These are phyloP conservation scores for Oscarella lobularis DNA, from an alignment of 37 sponge, comb jelly and placozoan genomes.

Conservation along the genomic window DNA sequence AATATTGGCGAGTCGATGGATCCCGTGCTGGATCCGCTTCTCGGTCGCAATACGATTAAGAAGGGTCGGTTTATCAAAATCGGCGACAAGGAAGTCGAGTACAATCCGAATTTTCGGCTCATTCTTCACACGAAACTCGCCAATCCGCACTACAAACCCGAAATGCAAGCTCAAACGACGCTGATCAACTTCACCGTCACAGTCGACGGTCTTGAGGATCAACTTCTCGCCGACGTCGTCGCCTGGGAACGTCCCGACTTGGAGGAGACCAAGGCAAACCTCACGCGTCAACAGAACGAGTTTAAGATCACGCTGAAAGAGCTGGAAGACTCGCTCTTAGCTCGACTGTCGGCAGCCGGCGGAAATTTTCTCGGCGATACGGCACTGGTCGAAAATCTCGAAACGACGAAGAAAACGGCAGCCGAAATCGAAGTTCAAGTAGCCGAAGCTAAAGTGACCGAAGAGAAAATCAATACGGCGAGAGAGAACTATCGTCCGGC, in stretches of 20 bases:
- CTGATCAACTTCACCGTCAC: constrained; percentile 99
- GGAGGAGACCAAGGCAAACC: constrained; percentile 72
- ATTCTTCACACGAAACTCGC: constrained; percentile 95
- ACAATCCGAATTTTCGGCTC: constrained; percentile 81
- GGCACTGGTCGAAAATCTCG: constrained; percentile 81
- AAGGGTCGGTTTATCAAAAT: constrained; percentile 97
- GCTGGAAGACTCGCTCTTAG: constrained; percentile 92
- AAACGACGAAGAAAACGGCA: constrained; percentile 84
- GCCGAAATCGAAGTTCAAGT: constrained; percentile 89
- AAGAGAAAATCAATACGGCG: constrained; percentile 89
- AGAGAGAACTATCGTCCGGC: constrained; percentile 98
- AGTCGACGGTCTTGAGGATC: constrained; percentile 97
- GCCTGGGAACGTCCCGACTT: constrained; percentile 86
- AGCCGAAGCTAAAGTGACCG: constrained; percentile 86
- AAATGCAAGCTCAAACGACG: constrained; percentile 77
- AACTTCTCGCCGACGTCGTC: constrained; percentile 91
- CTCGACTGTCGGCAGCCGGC: constrained; percentile 77
- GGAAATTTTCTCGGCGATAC: constrained; percentile 94
- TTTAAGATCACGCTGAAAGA: constrained; percentile 95
- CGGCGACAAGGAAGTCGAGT: constrained; percentile 98
- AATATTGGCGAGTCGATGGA: constrained; percentile 96
- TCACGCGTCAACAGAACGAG: constrained; percentile 87
- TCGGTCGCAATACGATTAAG: constrained; percentile 99
- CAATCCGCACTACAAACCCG: constrained; percentile 96
- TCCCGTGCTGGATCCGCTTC: constrained; percentile 91